Percentiles rank a stretch among this genome's conserved stretches.
Evolutionary conservation across 2,113 vertebrate species (phyloP).

Genomic region (Taurulus bubalis): DNA sequence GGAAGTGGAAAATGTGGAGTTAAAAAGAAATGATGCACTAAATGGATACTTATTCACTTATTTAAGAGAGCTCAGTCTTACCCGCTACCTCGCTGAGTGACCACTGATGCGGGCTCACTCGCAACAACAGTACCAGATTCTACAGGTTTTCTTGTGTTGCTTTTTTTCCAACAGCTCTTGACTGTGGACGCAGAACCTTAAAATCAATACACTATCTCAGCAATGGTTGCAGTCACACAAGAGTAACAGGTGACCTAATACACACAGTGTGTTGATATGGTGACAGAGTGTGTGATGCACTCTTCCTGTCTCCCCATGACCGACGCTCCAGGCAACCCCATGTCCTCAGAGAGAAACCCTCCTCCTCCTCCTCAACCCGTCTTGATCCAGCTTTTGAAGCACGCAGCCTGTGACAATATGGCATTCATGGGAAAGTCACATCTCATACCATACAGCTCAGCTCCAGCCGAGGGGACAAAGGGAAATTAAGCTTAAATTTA

Average conservation of each 20-base stretch:
- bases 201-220: too few species aligned
- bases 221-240: neutral
- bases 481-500: too few species aligned
- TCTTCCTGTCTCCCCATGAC: neutral
- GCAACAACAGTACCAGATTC: neutral
- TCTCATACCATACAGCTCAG: too few species aligned
- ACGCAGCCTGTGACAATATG: neutral
- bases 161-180: too few species aligned
- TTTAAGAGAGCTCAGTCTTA: neutral
- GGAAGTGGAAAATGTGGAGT: neutral
- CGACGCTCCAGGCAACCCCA: neutral
- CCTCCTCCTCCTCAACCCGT: neutral
- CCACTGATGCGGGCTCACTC: neutral
- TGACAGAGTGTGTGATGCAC: neutral
- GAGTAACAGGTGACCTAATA: neutral
- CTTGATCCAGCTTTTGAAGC: neutral
- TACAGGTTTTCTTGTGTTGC: neutral
- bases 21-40: neutral
- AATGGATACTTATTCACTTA: neutral
- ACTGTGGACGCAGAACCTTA: too few species aligned
- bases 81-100: too few species aligned
- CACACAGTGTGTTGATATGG: neutral
- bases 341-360: neutral
- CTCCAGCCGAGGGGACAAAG: neutral
- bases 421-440: too few species aligned